phyloP scores from a whole-genome alignment of 2,797 vertebrate species.

The Danio kyathit region DNA sequence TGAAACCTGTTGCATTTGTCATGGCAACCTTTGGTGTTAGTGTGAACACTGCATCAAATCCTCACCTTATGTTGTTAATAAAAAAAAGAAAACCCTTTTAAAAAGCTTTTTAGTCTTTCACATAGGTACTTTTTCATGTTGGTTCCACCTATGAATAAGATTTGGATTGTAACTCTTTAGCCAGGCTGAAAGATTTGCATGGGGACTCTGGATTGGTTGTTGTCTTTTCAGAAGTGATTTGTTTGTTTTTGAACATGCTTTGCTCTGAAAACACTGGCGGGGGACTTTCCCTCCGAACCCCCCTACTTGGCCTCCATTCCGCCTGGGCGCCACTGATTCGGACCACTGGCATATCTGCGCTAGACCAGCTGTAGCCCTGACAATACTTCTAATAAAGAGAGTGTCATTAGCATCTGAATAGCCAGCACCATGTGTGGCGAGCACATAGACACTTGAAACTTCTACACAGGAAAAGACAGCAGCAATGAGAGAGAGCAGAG shows the following conservation, averaged over 20 bases:
- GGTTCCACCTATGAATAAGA: not conserved
- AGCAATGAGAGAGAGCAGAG: constrained; percentile 62
- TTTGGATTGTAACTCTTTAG: constrained; percentile 35
- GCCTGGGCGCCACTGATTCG: constrained; percentile 73
- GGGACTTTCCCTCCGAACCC: constrained; percentile 61
- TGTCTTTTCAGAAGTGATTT: constrained; percentile 44
- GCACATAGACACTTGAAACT: constrained; percentile 72
- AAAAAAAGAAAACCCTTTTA: not conserved
- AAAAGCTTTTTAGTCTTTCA: constrained; percentile 7
- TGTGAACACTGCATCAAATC: constrained; percentile 61
- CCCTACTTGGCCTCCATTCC: constrained; percentile 60
- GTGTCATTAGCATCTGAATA: constrained; percentile 83
- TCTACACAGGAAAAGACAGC: constrained; percentile 64
- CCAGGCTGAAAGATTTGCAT: constrained; percentile 27
- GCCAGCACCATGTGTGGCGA: constrained; percentile 79
- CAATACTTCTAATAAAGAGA: constrained; percentile 83
- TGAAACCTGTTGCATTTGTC: constrained; percentile 56
- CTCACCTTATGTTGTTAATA: constrained; percentile 53
- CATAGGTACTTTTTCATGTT: not conserved
- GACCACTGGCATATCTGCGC: constrained; percentile 80
- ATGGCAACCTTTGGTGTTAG: constrained; percentile 67
- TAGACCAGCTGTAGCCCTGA: constrained; percentile 84
- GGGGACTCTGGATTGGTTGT: constrained; percentile 45
- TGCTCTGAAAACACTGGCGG: constrained; percentile 54
- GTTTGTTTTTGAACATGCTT: constrained; percentile 64